Evolutionary conservation across 2,888 invertebrate species (phyloP), one percentile per base, ranked within the genome.

Genomic region (Hypsopygia costalis): DNA sequence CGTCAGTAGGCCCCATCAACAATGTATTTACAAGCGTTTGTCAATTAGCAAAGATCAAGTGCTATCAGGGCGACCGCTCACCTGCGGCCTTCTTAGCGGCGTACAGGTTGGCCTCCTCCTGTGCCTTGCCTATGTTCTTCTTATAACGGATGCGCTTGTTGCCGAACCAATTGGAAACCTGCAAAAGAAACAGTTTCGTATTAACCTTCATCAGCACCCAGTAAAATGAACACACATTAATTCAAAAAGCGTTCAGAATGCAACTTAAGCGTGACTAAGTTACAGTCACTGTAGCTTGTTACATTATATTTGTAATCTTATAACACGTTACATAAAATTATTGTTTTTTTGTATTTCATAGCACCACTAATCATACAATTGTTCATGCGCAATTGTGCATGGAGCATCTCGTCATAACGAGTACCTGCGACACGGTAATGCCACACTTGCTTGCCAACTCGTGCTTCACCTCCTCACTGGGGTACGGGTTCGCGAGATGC

Each of bases 151-250:
- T 99, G 73, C 99, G 94, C 88, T 99, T 99, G 91, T 99, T 99
- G 62, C 99, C 99, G 81, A 99, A 99, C 99, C 99, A 99, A 92
- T 99, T 99, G 60, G 98, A 98, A 51, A 98, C 98, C 95, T 97
- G 91, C 0, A 41, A 43, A 40, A 37, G 4, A 39, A 6, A 41
- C 4, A 16, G 16, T 16, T 16, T 16, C 16, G 16, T 16, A 3
- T 16, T 16, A 16, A n/a, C n/a, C n/a, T n/a, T n/a, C n/a, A n/a
- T n/a, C n/a, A n/a, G n/a, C n/a, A n/a, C n/a, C n/a, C n/a, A n/a
- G n/a, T n/a, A n/a, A n/a, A n/a, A n/a, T n/a, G 16, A 16, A 16
- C 4, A 12, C 6, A 31, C 5, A 30, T 11, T n/a, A n/a, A n/a
- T n/a, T n/a, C n/a, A n/a, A 30, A 10, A 10, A 7, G 5, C 30